Evolutionary conservation across 2,113 vertebrate genomes (phyloP).

Genomic region (Nycticorax nycticorax): DNA sequence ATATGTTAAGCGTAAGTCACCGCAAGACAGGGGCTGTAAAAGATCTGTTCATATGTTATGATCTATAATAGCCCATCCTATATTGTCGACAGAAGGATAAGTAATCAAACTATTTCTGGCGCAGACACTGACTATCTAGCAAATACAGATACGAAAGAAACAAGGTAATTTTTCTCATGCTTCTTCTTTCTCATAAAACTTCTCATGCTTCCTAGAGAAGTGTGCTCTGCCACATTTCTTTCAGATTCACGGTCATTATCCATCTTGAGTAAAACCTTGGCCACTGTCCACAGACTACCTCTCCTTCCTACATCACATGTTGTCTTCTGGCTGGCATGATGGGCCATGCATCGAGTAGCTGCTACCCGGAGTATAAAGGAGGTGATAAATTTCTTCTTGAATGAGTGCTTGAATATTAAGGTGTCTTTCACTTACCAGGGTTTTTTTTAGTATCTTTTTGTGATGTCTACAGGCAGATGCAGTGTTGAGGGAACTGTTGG

Average conservation of each 20-base stretch:
- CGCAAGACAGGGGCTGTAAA: background rate
- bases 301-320: background rate
- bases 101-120: background rate
- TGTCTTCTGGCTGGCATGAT: background rate
- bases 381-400: background rate
- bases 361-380: background rate
- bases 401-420: background rate
- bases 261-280: background rate
- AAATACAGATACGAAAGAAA: background rate
- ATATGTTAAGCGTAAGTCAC: background rate
- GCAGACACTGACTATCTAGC: background rate
- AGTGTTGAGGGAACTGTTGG: background rate
- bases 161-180: background rate
- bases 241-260: background rate
- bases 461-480: background rate
- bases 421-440: background rate
- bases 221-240: background rate
- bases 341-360: background rate
- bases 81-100: background rate
- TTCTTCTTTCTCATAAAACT: background rate
- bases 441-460: background rate
- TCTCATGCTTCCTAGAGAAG: background rate
- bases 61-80: background rate
- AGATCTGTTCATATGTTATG: background rate
- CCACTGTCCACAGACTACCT: background rate